Percentiles rank a stretch among this genome's conserved stretches.
phyloP scores from a whole-genome alignment of 64 coral and sea anemone genomes.

The Pocillopora damicornis region DNA sequence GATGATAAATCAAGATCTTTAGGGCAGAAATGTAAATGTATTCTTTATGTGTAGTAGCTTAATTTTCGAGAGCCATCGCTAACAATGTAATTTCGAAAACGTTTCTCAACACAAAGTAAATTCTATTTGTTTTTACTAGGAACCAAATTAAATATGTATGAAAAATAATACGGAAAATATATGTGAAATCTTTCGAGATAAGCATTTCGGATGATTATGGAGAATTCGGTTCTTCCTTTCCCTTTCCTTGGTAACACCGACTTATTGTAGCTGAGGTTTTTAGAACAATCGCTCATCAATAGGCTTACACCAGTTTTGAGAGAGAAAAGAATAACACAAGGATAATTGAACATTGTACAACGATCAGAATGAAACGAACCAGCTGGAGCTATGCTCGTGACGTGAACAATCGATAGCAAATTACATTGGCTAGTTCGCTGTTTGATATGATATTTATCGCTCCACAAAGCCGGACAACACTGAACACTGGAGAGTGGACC shows the following conservation, averaged over 20 bases:
- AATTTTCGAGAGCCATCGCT: background rate
- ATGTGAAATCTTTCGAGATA: conserved; percentile 5
- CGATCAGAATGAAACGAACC: background rate
- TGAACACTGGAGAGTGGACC: background rate
- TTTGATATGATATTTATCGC: conserved; percentile 31
- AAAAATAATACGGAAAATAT: background rate
- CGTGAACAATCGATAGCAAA: conserved; percentile 19
- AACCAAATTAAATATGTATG: conserved; percentile 33
- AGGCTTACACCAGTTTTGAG: background rate
- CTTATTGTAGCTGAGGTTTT: background rate
- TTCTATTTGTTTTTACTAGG: background rate
- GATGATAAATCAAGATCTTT: background rate
- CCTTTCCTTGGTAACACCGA: background rate
- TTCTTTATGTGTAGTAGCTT: background rate
- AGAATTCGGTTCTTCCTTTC: conserved; percentile 15
- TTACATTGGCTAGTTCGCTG: conserved; percentile 20
- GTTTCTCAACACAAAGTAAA: background rate
- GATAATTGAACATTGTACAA: background rate
- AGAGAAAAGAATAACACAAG: background rate
- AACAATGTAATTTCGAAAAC: background rate
- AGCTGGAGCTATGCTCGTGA: background rate
- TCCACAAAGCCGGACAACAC: background rate
- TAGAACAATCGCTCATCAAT: background rate
- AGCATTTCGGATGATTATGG: background rate
- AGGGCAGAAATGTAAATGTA: background rate